Evolutionary conservation across 2,113 vertebrate genomes (phyloP).

Genomic region (Pseudopodoces humilis): DNA sequence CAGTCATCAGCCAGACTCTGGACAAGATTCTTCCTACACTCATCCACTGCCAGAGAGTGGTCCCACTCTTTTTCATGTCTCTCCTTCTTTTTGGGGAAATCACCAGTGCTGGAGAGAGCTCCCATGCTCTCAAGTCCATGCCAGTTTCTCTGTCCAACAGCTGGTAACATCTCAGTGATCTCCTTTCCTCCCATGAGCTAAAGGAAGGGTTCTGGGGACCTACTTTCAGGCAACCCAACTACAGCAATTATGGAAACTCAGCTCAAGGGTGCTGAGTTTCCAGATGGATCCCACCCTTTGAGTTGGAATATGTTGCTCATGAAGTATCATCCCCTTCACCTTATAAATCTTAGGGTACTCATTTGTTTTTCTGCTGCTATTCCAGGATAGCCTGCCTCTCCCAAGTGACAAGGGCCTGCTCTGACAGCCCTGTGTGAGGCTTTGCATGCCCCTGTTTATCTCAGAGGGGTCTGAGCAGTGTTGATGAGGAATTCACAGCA

Average conservation of each 20-base stretch:
- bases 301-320: background rate
- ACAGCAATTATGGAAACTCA: background rate
- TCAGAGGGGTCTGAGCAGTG: background rate
- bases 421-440: background rate
- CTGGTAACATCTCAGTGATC: background rate
- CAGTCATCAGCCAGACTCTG: background rate
- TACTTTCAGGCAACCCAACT: background rate
- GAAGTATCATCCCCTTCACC: background rate
- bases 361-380: background rate
- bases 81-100: background rate
- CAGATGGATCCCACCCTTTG: background rate
- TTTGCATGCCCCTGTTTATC: background rate
- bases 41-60: background rate
- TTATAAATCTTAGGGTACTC: background rate
- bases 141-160: background rate
- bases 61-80: background rate
- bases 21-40: background rate
- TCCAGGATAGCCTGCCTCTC: background rate
- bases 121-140: accelerated
- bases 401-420: background rate
- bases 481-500: background rate
- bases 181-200: background rate
- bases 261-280: background rate
- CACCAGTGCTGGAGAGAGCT: background rate
- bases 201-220: background rate